Conservation (phyloP, 92 coral and sea anemone genomes). For the Pocillopora meandrina region DNA sequence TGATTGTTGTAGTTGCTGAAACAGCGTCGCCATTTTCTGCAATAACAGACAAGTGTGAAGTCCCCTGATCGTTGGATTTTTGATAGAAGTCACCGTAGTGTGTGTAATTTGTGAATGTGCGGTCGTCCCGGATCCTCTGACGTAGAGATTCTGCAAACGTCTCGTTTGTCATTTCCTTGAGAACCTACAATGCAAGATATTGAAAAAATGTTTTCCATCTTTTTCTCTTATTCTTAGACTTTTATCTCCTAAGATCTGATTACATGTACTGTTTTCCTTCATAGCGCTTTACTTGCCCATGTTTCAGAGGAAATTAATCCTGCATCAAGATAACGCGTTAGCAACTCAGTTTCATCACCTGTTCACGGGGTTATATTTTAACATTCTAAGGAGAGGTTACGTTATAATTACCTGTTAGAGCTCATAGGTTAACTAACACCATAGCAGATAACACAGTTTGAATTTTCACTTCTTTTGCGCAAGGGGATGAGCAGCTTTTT, state of each 20-base stretch:
- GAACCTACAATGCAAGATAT: conserved; percentile 39
- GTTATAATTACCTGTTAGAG: too few relatives aligned
- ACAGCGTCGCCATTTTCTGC: conserved; percentile 96
- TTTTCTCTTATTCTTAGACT: not conserved
- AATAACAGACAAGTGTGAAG: conserved; percentile 84
- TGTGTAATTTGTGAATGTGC: conserved; percentile 57
- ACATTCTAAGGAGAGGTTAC: too few relatives aligned
- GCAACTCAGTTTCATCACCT: too few relatives aligned
- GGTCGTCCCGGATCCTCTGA: conserved; percentile 63
- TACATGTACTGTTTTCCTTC: too few relatives aligned
- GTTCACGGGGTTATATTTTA: too few relatives aligned
- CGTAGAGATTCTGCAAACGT: conserved; percentile 83
- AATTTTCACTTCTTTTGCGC: too few relatives aligned
- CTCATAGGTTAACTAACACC: too few relatives aligned
- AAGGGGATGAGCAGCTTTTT: too few relatives aligned
- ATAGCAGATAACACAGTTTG: too few relatives aligned
- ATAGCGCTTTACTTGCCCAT: too few relatives aligned
- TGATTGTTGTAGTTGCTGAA: conserved; percentile 75
- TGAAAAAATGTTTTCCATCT: not conserved
- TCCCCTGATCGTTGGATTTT: conserved; percentile 59
- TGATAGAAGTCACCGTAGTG: conserved; percentile 79
- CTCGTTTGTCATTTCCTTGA: conserved; percentile 64
- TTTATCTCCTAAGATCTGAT: not conserved
- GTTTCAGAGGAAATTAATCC: too few relatives aligned
- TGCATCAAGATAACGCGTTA: too few relatives aligned